A percentile compares a stretch with the other conserved stretches of the same genome.
These are phyloP conservation scores for Heterochromis multidens DNA, from an alignment of 2,113 vertebrate genomes.

Conservation along the genomic window DNA sequence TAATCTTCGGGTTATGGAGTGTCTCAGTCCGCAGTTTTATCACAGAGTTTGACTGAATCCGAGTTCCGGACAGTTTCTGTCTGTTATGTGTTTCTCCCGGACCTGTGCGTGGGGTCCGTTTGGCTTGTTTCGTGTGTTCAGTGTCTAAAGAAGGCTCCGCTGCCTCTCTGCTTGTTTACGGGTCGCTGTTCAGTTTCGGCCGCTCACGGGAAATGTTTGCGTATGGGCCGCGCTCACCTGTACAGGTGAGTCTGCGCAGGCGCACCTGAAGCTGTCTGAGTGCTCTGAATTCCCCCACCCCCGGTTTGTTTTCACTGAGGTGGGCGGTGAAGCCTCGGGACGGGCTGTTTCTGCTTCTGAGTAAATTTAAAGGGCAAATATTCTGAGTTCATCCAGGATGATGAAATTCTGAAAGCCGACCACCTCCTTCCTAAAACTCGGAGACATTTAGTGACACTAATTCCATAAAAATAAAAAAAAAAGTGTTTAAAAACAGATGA, in stretches of 20 bases:
- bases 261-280: background rate
- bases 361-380: background rate
- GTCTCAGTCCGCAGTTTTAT: background rate
- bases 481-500: background rate
- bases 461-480: background rate
- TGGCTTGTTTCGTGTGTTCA: background rate
- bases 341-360: background rate
- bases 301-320: background rate
- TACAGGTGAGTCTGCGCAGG: background rate
- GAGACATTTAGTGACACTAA: background rate
- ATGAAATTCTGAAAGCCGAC: background rate
- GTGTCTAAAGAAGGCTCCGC: background rate
- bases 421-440: background rate
- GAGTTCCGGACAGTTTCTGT: background rate
- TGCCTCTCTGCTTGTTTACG: background rate
- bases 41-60: background rate
- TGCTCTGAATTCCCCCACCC: background rate
- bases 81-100: background rate
- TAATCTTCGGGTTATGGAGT: background rate
- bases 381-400: background rate
- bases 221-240: background rate
- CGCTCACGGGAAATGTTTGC: background rate
- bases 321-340: background rate
- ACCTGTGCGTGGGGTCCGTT: background rate
- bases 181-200: background rate